Base-by-base conservation (phyloP, 2,113 vertebrate species). In the Clupea harengus region DNA sequence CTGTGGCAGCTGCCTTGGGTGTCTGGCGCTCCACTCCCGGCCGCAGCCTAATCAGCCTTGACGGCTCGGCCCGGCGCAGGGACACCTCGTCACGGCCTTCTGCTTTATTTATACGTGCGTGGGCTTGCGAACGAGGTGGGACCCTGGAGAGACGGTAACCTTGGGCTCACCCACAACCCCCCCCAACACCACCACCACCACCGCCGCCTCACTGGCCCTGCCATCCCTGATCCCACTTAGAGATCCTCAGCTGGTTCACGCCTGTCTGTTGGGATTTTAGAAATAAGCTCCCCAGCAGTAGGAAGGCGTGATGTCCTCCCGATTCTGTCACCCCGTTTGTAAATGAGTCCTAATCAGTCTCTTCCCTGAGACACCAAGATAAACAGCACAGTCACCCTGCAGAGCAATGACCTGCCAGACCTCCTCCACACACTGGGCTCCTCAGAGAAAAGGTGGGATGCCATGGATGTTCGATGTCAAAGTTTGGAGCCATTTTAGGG, bases 61-160 rank as follows among this genome's bases (percentile, higher is more conserved):
- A 78, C 72, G 39, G 72, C 72, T 39, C 72, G 13, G 72, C 28
- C 28, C 28, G 25, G 72, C 28, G 4, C 72, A 32, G 72, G 72
- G 72, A 78, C 72, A 78, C 72, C 25, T 78, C 28, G 72, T 78
- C 72, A 78, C 13, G 28, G 72, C 72, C 72, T 1, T 15, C 72
- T 44, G 32, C 72, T 15, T 75, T 78, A 78, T 78, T 78, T 78
- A 78, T 78, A 39, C 72, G 72, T 78, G 32, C 4, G 72, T 78
- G 72, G 72, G 72, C 32, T 39, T 15, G 11, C 28, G 39, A 78
- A 78, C 72, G 32, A 78, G 25, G 28, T 78, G 72, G 72, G n/a
- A 32, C 10, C 72, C 64, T 39, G 39, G 72, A 32, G 72, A 39
- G 72, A 39, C 32, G 13, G 72, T 32, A 32, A 78, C 72, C 72